Evolutionary conservation across 2,888 invertebrate genomes (phyloP), one percentile per base, ranked within the genome.

Genomic region (Monopis laevigella): DNA sequence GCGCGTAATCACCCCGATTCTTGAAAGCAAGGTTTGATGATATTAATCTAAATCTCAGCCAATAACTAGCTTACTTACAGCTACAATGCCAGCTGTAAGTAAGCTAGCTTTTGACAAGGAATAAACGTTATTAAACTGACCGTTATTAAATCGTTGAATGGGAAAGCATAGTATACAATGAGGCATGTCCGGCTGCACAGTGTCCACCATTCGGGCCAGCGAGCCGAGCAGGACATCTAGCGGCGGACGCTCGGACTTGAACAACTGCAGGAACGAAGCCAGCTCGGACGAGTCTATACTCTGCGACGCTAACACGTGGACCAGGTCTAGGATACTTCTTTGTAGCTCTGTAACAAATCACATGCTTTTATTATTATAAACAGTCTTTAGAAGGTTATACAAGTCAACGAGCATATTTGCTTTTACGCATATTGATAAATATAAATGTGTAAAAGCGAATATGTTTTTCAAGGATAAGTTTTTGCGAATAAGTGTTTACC

Each of bases 271-370:
- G 55, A 86, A 85, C 10, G 78, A 69, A 4, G 83, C 74, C 45
- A 89, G 63, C 53, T 86, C 86, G 5, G 63, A 50, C 1, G 84
- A 62, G 38, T 73, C 71, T 43, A 86, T 72, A 44, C 82, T 75
- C 48, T 82, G 81, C 7, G 74, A 70, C 1, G 83, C 84, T 48
- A 86, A 56, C 42, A 82, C 65, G 48, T 64, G 59, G 40, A 89
- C 78, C 38, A 90, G 74, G 58, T 88, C 87, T 29, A 89, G 61
- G 40, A 88, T 77, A 36, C 86, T 84, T 50, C 83, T 80, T 49
- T 88, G 89, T 11, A 89, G 64, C 44, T 88, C 89, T 87, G 32
- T 14, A 17, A 32, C 14, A 2, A 5, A 32, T 14, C 5, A 32
- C 5, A 21, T 21, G 24, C 6, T 5, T 7, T 21, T 7, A 7